phyloP scores from a whole-genome alignment of 2,888 invertebrate species.

The Agrilus biguttatus region DNA sequence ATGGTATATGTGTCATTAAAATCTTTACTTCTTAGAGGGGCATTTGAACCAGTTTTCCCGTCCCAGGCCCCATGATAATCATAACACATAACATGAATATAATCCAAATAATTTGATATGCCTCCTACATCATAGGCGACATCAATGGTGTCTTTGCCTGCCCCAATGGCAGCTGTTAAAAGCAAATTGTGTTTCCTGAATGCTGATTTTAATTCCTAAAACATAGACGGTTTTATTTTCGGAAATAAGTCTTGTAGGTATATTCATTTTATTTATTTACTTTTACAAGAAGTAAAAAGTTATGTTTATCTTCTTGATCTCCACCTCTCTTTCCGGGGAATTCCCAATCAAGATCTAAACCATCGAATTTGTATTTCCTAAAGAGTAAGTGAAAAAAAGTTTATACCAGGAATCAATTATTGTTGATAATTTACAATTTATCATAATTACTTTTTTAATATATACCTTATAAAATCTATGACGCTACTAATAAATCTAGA shows the following conservation, averaged over 20 bases:
- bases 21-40: slow-evolving; percentile 51
- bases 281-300: slow-evolving; percentile 63
- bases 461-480: slow-evolving; percentile 49
- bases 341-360: slow-evolving; percentile 74
- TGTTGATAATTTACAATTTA: not conserved
- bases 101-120: slow-evolving; percentile 52
- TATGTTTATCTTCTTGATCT: slow-evolving; percentile 54
- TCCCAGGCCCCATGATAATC: slow-evolving; percentile 85
- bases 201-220: slow-evolving; percentile 54
- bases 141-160: slow-evolving; percentile 60
- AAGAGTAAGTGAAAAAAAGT: slow-evolving; percentile 15
- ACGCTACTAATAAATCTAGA: slow-evolving; percentile 56
- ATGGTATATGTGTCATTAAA: slow-evolving; percentile 48
- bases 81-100: slow-evolving; percentile 76
- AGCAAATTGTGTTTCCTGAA: slow-evolving; percentile 53
- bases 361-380: slow-evolving; percentile 59
- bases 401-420: not conserved
- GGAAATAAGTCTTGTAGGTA: not conserved
- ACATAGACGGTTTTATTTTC: slow-evolving; percentile 3
- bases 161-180: slow-evolving; percentile 71
- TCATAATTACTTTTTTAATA: slow-evolving; percentile 2
- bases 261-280: slow-evolving; percentile 26
- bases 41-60: slow-evolving; percentile 57
- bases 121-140: slow-evolving; percentile 61
- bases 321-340: slow-evolving; percentile 71